Base-by-base conservation (phyloP, 2,797 vertebrate genomes). In the Anguilla marmorata region DNA sequence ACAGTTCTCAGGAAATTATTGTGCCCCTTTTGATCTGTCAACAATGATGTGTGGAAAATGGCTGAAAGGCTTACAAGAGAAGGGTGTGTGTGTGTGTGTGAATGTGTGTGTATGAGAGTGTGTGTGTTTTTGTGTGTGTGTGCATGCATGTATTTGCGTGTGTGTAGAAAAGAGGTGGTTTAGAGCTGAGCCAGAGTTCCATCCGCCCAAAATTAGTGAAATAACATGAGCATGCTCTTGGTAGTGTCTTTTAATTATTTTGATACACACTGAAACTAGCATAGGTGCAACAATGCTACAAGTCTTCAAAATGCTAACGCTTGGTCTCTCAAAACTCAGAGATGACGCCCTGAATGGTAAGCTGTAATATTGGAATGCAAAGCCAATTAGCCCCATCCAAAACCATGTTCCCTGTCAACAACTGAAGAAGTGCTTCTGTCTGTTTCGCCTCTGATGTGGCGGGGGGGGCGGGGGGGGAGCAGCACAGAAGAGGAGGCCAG, bases 401-500 rank as follows among this genome's bases (percentile, higher is more conserved):
- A 76, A 19, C 33, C 11, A 76, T 33, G 2, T 76, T 16, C 3
- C 14, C 11, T 12, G 19, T 37, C 72, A 41, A 76, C 16, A 41
- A 37, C 12, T 19, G 1, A 74, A 74, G 3, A 14, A 16, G 2
- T 0, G 16, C 1, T 76, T 76, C 33, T 41, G 37, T 76, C 33
- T 41, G 3, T 7, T 76, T 19, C 19, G 30, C 30, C 60, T 66
- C 58, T 69, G 21, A 87, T 54, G 3, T 52, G 8, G 45, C 27
- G 33, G 33, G 33, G 33, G 33, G 33, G 33, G 33, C 0, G 33
- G 33, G 33, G 33, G 33, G 33, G 33, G 33, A 90, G 89, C 84
- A 87, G 86, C 24, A 89, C 85, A 91, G 89, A 90, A 87, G 76
- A 86, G 86, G 16, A 74, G 86, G 89, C 91, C 89, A 19, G 90